Percentiles rank a stretch among this genome's conserved stretches.
Evolutionary conservation across 2,113 vertebrate species (phyloP).

Genomic region (Oryzias woworae): DNA sequence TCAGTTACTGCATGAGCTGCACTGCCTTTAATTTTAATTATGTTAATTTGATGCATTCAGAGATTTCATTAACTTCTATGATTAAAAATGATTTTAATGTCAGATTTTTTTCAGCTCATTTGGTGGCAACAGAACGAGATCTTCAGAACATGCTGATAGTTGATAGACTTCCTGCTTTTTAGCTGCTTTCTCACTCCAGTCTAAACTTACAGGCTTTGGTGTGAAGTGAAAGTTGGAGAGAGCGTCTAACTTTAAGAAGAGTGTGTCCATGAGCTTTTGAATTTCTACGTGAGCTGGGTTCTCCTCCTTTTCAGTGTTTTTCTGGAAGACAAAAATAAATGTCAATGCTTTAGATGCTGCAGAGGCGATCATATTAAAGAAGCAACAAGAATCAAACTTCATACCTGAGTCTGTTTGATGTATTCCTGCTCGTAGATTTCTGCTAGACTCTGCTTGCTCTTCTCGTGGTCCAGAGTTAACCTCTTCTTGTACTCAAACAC

Average conservation of each 20-base stretch:
- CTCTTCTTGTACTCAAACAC: constrained; percentile 94
- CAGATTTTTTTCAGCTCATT: neutral
- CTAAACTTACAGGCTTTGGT: constrained; percentile 89
- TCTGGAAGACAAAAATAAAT: constrained; percentile 65
- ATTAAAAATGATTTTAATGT: neutral
- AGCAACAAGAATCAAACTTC: constrained; percentile 9
- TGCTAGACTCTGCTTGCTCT: constrained; percentile 94
- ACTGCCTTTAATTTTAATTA: neutral
- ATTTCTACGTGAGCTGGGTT: constrained; percentile 92
- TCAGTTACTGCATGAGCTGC: neutral
- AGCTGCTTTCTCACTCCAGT: neutral
- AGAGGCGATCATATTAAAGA: neutral
- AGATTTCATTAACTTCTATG: neutral
- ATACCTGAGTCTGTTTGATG: constrained; percentile 90
- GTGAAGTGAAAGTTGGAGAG: constrained; percentile 97
- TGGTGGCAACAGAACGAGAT: too few relatives aligned
- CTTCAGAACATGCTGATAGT: too few relatives aligned
- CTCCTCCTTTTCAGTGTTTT: constrained; percentile 87
- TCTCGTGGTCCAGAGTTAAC: constrained; percentile 91
- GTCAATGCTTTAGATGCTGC: neutral
- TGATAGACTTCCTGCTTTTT: too few relatives aligned
- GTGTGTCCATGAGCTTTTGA: constrained; percentile 90
- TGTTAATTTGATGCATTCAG: neutral
- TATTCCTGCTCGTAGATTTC: constrained; percentile 96
- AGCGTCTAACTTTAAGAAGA: constrained; percentile 92